Base-by-base conservation (phyloP, 2,797 vertebrate genomes). In the Takifugu ocellatus region DNA sequence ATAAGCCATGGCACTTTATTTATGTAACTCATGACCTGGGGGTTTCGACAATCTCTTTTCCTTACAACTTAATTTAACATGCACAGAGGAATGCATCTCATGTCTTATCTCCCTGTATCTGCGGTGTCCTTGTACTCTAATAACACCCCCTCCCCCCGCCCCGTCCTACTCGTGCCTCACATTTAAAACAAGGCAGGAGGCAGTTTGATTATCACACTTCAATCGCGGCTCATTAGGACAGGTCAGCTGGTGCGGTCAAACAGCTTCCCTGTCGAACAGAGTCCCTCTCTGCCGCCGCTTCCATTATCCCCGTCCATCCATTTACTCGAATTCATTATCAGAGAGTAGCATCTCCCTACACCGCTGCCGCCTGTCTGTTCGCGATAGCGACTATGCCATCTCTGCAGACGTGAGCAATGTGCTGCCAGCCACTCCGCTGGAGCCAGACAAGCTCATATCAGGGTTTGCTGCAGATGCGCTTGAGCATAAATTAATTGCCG, bases 211-310 rank as follows among this genome's bases (percentile, higher is more conserved):
- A 90, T 86, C 79, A 62, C 68, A 71, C 81, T 84, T 77, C 78
- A 80, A 85, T 87, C 81, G 59, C 72, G 74, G 78, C 72, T 88
- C 87, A 91, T 90, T 86, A 78, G 69, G 55, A 77, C 64, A 84
- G 84, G 87, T 92, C 84, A 91, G 75, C 52, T 46, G 79, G 85
- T 86, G 85, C 79, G 87, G 81, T 85, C 77, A 80, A 90, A 88
- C 82, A 78, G 63, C 74, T 47, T 85, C 66, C 56, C 51, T 66
- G 68, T 71, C 51, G 61, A 61, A 54, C 60, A 51, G 56, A 5
- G 75, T 70, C 68, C 84, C 81, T 84, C 63, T 82, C 62, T 65
- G 79, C 83, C 77, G 76, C 67, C 46, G 63, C 55, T 10, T 52
- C 56, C 42, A 47, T 61, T 71, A 63, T 68, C 53, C 17, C 67